A percentile compares a stretch with the other conserved stretches of the same genome.
Evolutionary conservation across 2,797 vertebrate species (phyloP).

Genomic region (Basileuterus tristriatus): DNA sequence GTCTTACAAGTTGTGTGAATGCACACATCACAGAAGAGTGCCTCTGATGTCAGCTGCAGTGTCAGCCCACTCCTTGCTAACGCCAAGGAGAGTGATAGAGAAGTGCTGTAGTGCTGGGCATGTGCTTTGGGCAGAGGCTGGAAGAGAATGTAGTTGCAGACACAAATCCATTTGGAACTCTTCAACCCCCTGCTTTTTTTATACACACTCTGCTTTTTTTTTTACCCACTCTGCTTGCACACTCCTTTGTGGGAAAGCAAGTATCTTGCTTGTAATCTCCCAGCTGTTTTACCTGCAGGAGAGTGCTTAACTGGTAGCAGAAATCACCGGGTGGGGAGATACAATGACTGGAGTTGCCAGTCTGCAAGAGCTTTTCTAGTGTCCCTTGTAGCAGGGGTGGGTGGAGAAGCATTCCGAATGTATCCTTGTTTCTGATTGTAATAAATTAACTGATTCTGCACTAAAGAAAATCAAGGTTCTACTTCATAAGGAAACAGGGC

Average conservation of each 20-base stretch:
- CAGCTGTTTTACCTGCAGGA: fast-evolving
- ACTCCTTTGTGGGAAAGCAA: not conserved
- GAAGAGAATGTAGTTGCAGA: not conserved
- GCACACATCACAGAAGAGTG: not conserved
- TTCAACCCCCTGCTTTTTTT: not conserved
- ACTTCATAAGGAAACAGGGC: not conserved
- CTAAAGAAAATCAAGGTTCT: not conserved
- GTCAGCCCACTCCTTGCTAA: not conserved
- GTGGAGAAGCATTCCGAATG: not conserved
- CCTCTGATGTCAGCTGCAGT: not conserved
- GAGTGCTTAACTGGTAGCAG: not conserved
- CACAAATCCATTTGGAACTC: not conserved
- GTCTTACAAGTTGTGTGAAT: not conserved
- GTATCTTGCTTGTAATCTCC: not conserved
- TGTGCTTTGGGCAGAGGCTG: not conserved
- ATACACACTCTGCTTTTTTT: not conserved
- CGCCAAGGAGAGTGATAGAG: too few relatives aligned
- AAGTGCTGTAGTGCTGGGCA: not conserved
- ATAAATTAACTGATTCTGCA: not conserved
- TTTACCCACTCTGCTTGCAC: not conserved
- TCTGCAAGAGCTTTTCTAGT: not conserved
- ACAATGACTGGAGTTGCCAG: not conserved
- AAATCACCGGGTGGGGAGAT: not conserved
- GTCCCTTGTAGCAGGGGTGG: not conserved
- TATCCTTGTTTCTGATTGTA: not conserved